Conservation (phyloP, 2,113 vertebrate genomes). For the Lutjanus erythropterus region DNA sequence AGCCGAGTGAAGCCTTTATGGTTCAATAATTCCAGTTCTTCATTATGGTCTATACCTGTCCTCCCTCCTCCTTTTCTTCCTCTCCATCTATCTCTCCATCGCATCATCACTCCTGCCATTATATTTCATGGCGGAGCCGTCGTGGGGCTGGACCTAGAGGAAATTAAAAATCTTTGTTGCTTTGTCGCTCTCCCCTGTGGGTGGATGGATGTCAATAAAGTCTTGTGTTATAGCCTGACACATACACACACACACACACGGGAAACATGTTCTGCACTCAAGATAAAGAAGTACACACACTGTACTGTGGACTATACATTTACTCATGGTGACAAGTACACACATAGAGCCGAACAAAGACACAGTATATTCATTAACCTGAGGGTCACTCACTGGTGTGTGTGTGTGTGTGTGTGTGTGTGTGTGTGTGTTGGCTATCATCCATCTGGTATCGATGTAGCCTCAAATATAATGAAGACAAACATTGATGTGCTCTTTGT, state of each 20-base stretch:
- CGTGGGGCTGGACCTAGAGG: slow-evolving; percentile 52
- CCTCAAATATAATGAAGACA: slow-evolving; percentile 30
- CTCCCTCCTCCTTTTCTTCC: slow-evolving; percentile 10
- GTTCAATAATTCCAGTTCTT: slow-evolving; percentile 57
- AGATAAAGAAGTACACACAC: slow-evolving; percentile 18
- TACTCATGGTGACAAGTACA: slow-evolving; percentile 10
- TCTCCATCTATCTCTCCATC: slow-evolving; percentile 13
- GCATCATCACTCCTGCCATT: slow-evolving; percentile 38
- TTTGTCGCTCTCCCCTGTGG: slow-evolving; percentile 35
- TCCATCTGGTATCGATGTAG: slow-evolving; percentile 25
- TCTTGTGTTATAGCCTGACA: slow-evolving; percentile 37
- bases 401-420: background rate
- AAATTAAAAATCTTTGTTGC: slow-evolving; percentile 77
- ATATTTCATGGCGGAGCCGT: slow-evolving; percentile 52
- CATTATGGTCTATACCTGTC: slow-evolving; percentile 39
- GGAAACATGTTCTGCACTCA: slow-evolving; percentile 15
- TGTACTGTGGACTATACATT: slow-evolving; percentile 27
- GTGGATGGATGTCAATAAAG: slow-evolving; percentile 58
- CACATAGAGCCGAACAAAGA: slow-evolving; percentile 11
- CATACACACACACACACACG: slow-evolving; percentile 10
- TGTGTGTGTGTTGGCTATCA: background rate
- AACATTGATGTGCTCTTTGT: slow-evolving; percentile 55
- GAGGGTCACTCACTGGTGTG: slow-evolving; percentile 7
- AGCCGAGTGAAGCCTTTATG: slow-evolving; percentile 35
- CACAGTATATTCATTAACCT: slow-evolving; percentile 39